Evolutionary conservation across 2,888 invertebrate species (phyloP).

Genomic region (Tetragnatha montana): DNA sequence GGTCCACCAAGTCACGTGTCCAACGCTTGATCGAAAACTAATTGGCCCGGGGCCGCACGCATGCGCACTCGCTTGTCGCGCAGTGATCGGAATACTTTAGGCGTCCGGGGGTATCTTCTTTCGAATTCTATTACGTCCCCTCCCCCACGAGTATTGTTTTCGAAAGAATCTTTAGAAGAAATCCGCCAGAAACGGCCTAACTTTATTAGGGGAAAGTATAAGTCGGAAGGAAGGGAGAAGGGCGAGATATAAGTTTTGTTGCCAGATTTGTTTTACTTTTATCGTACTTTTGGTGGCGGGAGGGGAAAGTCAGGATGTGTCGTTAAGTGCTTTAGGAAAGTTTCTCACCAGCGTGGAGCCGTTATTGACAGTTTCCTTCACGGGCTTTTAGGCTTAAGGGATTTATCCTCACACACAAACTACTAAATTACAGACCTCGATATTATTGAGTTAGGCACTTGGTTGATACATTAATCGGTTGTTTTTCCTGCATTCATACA

Average conservation of each 20-base stretch:
- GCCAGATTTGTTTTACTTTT: background rate
- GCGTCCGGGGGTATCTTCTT: constrained; percentile 24
- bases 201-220: constrained; percentile 17
- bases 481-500: no score
- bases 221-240: background rate
- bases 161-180: constrained; percentile 4
- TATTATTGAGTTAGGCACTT: no score
- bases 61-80: constrained; percentile 25
- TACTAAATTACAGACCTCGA: no score
- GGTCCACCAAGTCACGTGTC: constrained; percentile 45
- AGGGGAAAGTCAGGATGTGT: background rate
- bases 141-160: constrained; percentile 23
- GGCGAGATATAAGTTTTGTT: constrained; percentile 16
- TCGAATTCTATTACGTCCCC: constrained; percentile 39
- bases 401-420: no score
- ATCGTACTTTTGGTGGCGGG: background rate
- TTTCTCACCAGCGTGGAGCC: background rate
- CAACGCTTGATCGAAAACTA: constrained; percentile 61
- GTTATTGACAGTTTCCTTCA: background rate
- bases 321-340: background rate
- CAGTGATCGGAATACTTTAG: constrained; percentile 62
- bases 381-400: background rate
- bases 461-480: no score
- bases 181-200: background rate
- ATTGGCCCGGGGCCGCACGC: constrained; percentile 41